phyloP scores from a whole-genome alignment of 2,113 vertebrate species.

The Rhinoptilus africanus region DNA sequence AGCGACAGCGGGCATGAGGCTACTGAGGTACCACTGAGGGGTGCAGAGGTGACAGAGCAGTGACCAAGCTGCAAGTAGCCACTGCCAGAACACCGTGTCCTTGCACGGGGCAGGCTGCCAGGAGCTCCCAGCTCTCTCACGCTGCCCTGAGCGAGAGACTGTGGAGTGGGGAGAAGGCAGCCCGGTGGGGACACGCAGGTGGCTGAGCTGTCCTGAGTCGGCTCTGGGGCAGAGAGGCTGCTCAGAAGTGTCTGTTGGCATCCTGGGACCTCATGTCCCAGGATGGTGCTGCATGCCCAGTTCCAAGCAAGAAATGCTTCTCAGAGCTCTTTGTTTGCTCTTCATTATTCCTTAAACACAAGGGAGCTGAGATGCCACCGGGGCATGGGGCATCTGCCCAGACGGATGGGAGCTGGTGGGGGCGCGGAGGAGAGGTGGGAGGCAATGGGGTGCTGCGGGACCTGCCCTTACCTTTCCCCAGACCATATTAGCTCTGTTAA shows the following conservation, averaged over 20 bases:
- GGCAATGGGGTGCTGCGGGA: not conserved
- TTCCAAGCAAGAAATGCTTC: not conserved
- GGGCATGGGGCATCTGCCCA: not conserved
- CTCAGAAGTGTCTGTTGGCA: not conserved
- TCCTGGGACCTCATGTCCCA: rapidly evolving
- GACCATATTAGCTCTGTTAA: not conserved
- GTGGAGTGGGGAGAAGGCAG: not conserved
- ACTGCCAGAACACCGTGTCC: not conserved
- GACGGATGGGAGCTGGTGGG: not conserved
- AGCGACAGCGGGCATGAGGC: slow-evolving; percentile 89
- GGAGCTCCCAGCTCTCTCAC: not conserved
- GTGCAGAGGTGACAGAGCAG: rapidly evolving
- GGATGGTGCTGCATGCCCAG: not conserved
- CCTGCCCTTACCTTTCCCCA: not conserved
- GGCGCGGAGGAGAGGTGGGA: not conserved
- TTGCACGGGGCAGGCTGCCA: not conserved
- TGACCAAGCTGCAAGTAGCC: not conserved
- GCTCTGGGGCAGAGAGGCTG: not conserved
- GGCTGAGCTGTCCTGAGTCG: not conserved
- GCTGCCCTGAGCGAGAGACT: rapidly evolving
- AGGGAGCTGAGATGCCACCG: not conserved
- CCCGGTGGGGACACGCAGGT: not conserved
- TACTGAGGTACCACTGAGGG: slow-evolving; percentile 73
- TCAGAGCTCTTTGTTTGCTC: not conserved
- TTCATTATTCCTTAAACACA: not conserved